Evolutionary conservation across 2,797 vertebrate species (phyloP).

Genomic region (Periparus ater): DNA sequence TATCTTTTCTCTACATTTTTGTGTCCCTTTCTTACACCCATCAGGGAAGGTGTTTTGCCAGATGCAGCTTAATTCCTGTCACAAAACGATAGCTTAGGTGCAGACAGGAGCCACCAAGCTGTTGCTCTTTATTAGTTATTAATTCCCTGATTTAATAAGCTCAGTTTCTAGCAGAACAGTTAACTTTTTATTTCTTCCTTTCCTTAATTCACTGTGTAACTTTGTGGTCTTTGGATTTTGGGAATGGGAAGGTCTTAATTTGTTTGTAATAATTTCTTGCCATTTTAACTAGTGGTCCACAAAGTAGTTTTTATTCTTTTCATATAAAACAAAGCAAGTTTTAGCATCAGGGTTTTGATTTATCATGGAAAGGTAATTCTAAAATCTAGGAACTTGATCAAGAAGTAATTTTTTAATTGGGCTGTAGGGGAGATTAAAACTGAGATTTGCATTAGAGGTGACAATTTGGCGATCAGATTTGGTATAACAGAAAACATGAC

Average conservation of each 20-base stretch:
- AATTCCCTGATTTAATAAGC: background rate
- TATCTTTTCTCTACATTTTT: background rate
- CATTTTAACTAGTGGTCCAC: background rate
- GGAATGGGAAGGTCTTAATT: background rate
- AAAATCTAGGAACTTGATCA: conserved; percentile 6
- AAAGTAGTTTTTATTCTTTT: background rate
- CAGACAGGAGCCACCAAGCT: background rate
- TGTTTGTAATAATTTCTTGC: background rate
- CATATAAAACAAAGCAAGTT: background rate
- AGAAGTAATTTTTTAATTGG: conserved; percentile 50
- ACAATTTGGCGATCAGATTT: conserved; percentile 68
- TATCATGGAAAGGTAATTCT: background rate
- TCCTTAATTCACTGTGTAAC: background rate
- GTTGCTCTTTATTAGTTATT: background rate
- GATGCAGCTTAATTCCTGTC: background rate
- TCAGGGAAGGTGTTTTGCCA: background rate
- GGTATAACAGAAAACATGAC: conserved; percentile 58
- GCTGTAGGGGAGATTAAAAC: conserved; percentile 47
- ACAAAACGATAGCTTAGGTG: background rate
- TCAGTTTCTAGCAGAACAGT: background rate
- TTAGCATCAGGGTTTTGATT: background rate
- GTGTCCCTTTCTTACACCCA: background rate
- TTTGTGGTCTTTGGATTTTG: background rate
- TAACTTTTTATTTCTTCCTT: background rate
- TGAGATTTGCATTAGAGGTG: conserved; percentile 53